These are phyloP conservation scores for Pegoplata infirma DNA, from an alignment of 2,888 invertebrate genomes.

Conservation along the genomic window DNA sequence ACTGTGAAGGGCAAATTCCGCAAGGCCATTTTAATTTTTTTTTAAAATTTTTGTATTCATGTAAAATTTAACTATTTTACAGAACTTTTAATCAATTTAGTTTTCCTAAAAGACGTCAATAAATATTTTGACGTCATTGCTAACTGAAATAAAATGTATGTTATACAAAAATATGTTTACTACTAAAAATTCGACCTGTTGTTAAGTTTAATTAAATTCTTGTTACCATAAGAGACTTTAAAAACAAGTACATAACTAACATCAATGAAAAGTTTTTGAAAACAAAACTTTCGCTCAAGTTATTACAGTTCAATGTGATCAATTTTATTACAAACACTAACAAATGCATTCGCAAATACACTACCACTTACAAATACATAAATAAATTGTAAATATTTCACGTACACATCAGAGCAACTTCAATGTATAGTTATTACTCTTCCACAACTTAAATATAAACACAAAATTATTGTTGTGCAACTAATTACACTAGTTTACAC, in stretches of 20 bases:
- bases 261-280: slow-evolving; percentile 15
- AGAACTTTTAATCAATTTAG: too few species aligned
- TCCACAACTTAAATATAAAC: slow-evolving; percentile 25
- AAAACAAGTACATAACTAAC: slow-evolving; percentile 3
- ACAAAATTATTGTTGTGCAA: slow-evolving; percentile 45
- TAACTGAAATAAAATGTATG: too few species aligned
- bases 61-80: too few species aligned
- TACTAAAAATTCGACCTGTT: background rate
- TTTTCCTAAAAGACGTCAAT: too few species aligned
- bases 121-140: too few species aligned
- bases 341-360: background rate
- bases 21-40: too few species aligned
- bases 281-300: slow-evolving; percentile 1
- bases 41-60: too few species aligned
- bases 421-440: slow-evolving; percentile 10
- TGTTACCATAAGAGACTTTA: slow-evolving; percentile 9
- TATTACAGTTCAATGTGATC: slow-evolving; percentile 34
- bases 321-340: slow-evolving; percentile 11
- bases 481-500: too few species aligned
- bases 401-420: too few species aligned
- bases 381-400: background rate
- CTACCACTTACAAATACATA: background rate
- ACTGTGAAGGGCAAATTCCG: too few species aligned
- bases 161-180: too few species aligned
- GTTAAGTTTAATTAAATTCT: slow-evolving; percentile 42